phyloP scores from a whole-genome alignment of 2,113 vertebrate species.

The Pavo muticus region DNA sequence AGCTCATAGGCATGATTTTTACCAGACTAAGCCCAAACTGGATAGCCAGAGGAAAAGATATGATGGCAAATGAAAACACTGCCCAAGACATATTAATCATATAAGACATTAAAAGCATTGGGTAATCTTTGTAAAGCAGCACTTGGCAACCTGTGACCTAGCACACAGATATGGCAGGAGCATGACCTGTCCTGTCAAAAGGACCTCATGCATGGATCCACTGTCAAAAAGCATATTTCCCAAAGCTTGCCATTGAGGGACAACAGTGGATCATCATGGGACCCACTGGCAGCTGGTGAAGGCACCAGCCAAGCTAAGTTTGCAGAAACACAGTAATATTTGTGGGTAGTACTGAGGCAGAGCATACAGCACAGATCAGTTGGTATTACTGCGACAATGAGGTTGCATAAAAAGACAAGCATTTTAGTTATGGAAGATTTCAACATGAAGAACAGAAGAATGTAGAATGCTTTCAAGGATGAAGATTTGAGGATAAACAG shows the following conservation, averaged over 20 bases:
- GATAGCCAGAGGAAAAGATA: not conserved
- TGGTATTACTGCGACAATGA: rapidly evolving
- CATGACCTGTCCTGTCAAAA: not conserved
- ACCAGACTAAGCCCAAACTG: not conserved
- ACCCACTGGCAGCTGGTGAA: not conserved
- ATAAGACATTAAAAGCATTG: not conserved
- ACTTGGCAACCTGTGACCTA: rapidly evolving
- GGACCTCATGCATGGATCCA: rapidly evolving
- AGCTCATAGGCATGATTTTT: not conserved
- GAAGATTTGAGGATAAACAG: not conserved
- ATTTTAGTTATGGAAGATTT: not conserved
- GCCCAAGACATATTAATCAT: not conserved
- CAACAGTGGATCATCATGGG: rapidly evolving
- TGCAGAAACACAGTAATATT: not conserved
- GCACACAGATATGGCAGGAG: not conserved
- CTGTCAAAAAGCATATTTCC: not conserved
- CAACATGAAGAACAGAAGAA: not conserved
- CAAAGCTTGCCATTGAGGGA: rapidly evolving
- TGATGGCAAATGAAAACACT: not conserved
- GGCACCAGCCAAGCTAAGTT: not conserved
- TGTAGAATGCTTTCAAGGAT: not conserved
- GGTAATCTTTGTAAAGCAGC: not conserved
- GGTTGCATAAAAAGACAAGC: rapidly evolving
- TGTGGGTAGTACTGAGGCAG: not conserved
- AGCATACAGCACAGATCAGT: not conserved